A percentile compares a stretch with the other conserved stretches of the same genome.
Evolutionary conservation across 1,140 invertebrate genomes (phyloP).

Genomic region (Leptestheria dahalacensis): DNA sequence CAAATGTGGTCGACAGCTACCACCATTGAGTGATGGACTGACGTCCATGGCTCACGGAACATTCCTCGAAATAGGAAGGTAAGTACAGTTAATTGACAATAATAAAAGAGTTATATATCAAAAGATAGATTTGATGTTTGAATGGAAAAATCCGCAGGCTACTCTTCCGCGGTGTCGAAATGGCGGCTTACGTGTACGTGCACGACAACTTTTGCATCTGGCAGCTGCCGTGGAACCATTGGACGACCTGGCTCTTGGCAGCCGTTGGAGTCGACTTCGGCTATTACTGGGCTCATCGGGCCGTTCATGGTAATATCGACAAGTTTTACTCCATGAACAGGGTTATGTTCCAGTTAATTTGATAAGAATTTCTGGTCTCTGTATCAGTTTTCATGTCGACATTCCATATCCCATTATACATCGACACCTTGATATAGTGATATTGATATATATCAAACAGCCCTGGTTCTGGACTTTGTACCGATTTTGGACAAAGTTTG

Average conservation of each 20-base stretch:
- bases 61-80: slow-evolving; percentile 5
- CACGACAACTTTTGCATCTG: slow-evolving; percentile 53
- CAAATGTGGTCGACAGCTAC: background rate
- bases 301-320: slow-evolving; percentile 54
- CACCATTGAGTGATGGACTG: background rate
- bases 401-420: too few relatives aligned
- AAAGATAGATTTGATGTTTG: too few relatives aligned
- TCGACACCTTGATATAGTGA: too few relatives aligned
- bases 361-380: too few relatives aligned
- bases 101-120: background rate
- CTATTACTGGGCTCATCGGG: slow-evolving; percentile 84
- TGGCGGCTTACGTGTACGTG: slow-evolving; percentile 41
- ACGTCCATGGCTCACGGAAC: background rate
- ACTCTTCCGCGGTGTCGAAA: background rate
- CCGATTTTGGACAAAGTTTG: too few relatives aligned
- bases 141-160: background rate
- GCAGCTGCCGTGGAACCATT: slow-evolving; percentile 56
- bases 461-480: too few relatives aligned
- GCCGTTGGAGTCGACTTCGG: slow-evolving; percentile 67
- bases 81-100: background rate
- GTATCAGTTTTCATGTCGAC: too few relatives aligned
- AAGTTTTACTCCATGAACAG: background rate
- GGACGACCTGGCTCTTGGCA: slow-evolving; percentile 58
- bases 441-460: too few relatives aligned
- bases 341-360: too few relatives aligned